Evolutionary conservation across 2,797 vertebrate genomes (phyloP).

Genomic region (Characodon lateralis): DNA sequence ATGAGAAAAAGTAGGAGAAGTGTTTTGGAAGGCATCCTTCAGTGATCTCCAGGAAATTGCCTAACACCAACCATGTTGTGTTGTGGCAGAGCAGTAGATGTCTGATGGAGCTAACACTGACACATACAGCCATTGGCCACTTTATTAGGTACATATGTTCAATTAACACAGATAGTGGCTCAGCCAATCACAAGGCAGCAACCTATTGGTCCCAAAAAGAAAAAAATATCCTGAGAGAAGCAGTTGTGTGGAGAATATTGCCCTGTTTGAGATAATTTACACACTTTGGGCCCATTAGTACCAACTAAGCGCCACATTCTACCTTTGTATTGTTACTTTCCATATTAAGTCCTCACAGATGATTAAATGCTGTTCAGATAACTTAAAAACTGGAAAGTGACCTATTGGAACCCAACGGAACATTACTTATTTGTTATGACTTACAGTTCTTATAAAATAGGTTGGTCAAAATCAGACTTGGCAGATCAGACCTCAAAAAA

Average conservation of each 20-base stretch:
- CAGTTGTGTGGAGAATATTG: neutral
- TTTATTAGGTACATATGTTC: neutral
- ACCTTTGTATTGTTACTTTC: neutral
- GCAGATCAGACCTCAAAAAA: neutral
- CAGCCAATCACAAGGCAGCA: neutral
- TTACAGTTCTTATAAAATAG: too few species aligned
- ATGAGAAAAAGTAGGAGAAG: conserved; percentile 53
- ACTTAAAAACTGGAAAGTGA: neutral
- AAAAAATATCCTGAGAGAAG: neutral
- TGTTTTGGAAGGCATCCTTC: conserved; percentile 55
- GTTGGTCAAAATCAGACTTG: neutral
- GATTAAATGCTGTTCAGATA: neutral
- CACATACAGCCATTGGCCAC: neutral
- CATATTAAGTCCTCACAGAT: neutral
- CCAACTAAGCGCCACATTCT: neutral
- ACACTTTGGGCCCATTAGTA: neutral
- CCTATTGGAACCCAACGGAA: neutral
- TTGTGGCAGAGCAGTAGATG: conserved; percentile 22
- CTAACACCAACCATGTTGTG: conserved; percentile 56
- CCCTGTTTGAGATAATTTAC: neutral
- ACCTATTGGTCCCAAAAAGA: neutral
- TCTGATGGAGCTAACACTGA: conserved; percentile 19
- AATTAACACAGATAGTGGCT: neutral
- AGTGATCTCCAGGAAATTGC: conserved; percentile 68
- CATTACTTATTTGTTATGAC: neutral